Evolutionary conservation across 2,888 invertebrate species (phyloP).

Genomic region (Pseudococcus longispinus): DNA sequence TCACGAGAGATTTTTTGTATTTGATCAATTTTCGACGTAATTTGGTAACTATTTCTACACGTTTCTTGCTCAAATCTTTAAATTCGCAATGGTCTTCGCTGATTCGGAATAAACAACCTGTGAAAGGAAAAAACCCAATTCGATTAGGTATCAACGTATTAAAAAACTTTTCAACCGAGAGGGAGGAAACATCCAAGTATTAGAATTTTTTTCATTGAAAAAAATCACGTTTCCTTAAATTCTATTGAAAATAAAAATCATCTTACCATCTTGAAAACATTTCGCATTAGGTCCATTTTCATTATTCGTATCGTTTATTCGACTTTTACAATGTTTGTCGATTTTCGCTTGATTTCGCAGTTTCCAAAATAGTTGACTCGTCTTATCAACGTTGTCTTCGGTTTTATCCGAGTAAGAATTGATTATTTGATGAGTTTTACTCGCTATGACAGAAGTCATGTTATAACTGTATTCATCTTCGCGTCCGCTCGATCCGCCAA

Average conservation of each 20-base stretch:
- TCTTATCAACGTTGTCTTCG: background rate
- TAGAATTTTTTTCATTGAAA: too few relatives aligned
- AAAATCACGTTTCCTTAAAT: background rate
- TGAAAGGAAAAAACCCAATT: background rate
- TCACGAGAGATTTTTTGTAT: conserved; percentile 14
- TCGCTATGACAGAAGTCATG: background rate
- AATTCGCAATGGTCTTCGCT: conserved; percentile 56
- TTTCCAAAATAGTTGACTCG: background rate
- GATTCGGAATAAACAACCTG: conserved; percentile 56
- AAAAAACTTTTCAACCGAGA: background rate
- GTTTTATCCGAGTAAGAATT: background rate
- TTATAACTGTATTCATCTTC: conserved; percentile 13
- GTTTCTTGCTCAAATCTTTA: conserved; percentile 32
- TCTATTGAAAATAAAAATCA: background rate
- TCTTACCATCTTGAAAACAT: background rate
- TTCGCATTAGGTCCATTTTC: background rate
- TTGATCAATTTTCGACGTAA: background rate
- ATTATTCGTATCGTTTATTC: background rate
- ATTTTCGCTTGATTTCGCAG: background rate
- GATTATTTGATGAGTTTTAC: background rate
- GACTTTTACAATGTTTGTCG: background rate
- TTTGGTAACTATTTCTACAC: background rate
- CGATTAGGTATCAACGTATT: background rate
- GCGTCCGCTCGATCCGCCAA: background rate
- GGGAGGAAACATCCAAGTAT: too few relatives aligned